Evolutionary conservation across 2,797 vertebrate species (phyloP), one percentile per base, ranked within the genome.

Genomic region (Lithobates sylvaticus): DNA sequence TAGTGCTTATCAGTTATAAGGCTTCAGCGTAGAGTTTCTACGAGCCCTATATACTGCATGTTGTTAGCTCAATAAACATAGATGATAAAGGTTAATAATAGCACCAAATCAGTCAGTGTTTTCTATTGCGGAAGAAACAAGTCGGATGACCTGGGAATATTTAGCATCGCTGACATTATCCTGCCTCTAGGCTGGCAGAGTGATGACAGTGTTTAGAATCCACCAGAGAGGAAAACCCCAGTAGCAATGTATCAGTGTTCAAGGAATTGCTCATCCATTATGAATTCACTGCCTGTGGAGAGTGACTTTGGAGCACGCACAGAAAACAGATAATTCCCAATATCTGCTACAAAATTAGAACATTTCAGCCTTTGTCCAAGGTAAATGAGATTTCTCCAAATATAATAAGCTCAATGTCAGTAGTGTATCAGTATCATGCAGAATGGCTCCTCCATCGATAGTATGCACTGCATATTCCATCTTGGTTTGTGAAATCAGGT

Each of bases 211-310:
- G 67, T 87, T 84, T 87, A 83, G 76, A 78, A 75, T 79, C 44
- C 81, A 76, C 76, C 29, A 58, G 61, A 69, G 76, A 78, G 81
- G 86, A 78, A 84, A 87, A 79, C 54, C 81, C 81, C 69, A 84
- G 76, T 67, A 87, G 74, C 76, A 44, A 78, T 84, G 69, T 83
- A 78, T 83, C 74, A 34, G 34, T 79, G 81, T 87, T 84, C 76
- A 87, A 84, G 86, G 76, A 79, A 84, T 84, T 69, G 42, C 70
- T 84, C 81, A 87, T 87, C 80, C 76, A 87, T 84, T 79, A 87
- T 84, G 58, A 74, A 87, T 80, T 61, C 34, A 69, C 81, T 84
- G 76, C 80, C 77, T 67, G 71, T 79, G 81, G 81, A 78, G 58
- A 83, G 61, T 75, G 74, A 73, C 76, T 84, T 83, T 84, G 34